These are phyloP conservation scores for Sapajus apella DNA, from an alignment of 2,113 vertebrate genomes.

Conservation along the genomic window DNA sequence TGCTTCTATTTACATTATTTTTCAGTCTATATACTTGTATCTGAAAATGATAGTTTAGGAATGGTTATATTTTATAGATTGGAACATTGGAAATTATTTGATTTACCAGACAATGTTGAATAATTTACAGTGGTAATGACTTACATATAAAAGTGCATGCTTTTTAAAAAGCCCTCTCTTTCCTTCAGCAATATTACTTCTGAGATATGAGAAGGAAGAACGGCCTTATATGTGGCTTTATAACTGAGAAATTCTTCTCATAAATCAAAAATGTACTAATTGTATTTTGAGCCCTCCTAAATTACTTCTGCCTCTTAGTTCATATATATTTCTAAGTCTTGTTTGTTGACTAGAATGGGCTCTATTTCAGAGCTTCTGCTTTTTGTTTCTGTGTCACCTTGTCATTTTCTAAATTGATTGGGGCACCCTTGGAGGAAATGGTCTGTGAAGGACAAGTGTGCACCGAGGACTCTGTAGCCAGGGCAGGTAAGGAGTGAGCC, in stretches of 20 bases:
- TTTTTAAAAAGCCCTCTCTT: background rate
- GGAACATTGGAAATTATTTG: conserved; percentile 53
- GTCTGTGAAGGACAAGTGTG: conserved; percentile 37
- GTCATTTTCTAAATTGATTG: conserved; percentile 35
- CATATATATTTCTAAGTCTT: background rate
- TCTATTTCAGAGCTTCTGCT: background rate
- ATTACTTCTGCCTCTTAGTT: background rate
- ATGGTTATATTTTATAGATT: conserved; percentile 66
- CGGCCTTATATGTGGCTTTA: background rate
- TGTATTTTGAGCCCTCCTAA: background rate
- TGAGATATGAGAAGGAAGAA: background rate
- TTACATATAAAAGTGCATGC: background rate
- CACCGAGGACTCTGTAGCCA: background rate
- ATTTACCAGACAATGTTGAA: conserved; percentile 7
- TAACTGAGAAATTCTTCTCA: background rate
- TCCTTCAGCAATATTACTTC: background rate
- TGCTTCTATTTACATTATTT: background rate
- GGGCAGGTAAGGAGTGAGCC: background rate
- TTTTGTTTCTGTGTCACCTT: background rate
- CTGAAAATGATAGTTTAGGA: conserved; percentile 55
- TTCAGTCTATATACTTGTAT: conserved; percentile 32
- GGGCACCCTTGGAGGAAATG: background rate
- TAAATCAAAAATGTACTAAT: background rate
- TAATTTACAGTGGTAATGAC: conserved; percentile 17
- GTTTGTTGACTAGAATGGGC: background rate